Evolutionary conservation across 2,113 vertebrate genomes (phyloP).

Genomic region (Procapra przewalskii): DNA sequence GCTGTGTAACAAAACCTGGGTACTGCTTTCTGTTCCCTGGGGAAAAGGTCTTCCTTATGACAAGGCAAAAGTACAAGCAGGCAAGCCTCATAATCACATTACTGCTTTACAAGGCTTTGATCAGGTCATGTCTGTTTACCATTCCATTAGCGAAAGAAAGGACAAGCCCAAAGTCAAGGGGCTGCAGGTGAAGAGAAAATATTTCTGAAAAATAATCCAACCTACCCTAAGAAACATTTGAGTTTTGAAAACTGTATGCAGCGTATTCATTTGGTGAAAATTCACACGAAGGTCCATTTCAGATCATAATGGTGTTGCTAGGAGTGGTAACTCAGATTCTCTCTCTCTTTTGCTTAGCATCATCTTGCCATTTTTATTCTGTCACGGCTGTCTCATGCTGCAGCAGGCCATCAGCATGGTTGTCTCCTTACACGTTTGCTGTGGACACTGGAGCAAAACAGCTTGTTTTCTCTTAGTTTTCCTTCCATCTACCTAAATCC

Average conservation of each 20-base stretch:
- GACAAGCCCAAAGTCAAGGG: neutral
- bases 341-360: neutral
- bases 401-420: neutral
- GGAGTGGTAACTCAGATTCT: neutral
- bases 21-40: neutral
- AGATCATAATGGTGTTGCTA: neutral
- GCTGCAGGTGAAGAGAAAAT: neutral
- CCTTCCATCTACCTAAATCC: neutral
- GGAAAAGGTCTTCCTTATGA: neutral
- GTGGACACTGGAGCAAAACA: neutral
- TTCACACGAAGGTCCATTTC: neutral
- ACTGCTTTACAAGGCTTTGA: neutral
- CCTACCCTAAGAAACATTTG: neutral
- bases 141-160: neutral
- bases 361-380: neutral
- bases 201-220: neutral
- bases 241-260: neutral
- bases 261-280: neutral
- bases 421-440: neutral
- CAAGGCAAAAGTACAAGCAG: neutral
- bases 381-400: neutral
- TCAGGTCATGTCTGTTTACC: neutral
- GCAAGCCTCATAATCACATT: neutral
- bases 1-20: neutral
- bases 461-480: neutral